Base-by-base conservation (phyloP, 2,113 vertebrate genomes). In the Elephantulus edwardii region DNA sequence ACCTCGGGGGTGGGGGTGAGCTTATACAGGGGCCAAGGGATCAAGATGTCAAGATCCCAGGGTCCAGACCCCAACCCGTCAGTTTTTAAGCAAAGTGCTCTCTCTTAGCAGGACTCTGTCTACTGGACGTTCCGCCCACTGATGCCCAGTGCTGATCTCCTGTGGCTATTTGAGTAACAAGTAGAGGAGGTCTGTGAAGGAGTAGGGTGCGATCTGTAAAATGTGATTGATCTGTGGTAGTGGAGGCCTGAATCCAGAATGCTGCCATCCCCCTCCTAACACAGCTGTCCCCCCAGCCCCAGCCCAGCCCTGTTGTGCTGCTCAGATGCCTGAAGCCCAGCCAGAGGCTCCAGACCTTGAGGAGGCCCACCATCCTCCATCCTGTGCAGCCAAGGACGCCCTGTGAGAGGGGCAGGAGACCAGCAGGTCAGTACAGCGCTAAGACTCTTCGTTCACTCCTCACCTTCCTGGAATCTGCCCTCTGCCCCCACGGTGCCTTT, bases 281-380 rank as follows among this genome's bases (percentile, higher is more conserved):
- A 35, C 22, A 4, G 2, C 1, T 0, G 10, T 24, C 44, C 80
- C 30, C 10, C 1, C 1, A 0, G 6, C n/a, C n/a, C n/a, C n/a
- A n/a, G n/a, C n/a, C n/a, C n/a, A n/a, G n/a, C n/a, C n/a, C n/a
- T n/a, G n/a, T n/a, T n/a, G 24, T 2, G 13, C 62, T 30, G 6
- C 24, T 17, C 64, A 33, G 17, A 17, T 1, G 16, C 44, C 79
- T 8, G 26, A 16, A 44, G n/a, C 68, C 42, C 4, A 42, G 33
- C 35, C 54, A 30, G 58, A 19, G 30, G 35, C 28, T 44, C 52
- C n/a, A 44, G 60, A 17, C 46, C 28, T 50, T 3, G 20, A 68
- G 44, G 1, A 1, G n/a, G 14, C 5, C 2, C 2, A 30, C 44
- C 5, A 33, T 33, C 54, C 30, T 0, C 11, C 38, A 0, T 33